Evolutionary conservation across 1,140 invertebrate genomes (phyloP).

Genomic region (Habropoda laboriosa): DNA sequence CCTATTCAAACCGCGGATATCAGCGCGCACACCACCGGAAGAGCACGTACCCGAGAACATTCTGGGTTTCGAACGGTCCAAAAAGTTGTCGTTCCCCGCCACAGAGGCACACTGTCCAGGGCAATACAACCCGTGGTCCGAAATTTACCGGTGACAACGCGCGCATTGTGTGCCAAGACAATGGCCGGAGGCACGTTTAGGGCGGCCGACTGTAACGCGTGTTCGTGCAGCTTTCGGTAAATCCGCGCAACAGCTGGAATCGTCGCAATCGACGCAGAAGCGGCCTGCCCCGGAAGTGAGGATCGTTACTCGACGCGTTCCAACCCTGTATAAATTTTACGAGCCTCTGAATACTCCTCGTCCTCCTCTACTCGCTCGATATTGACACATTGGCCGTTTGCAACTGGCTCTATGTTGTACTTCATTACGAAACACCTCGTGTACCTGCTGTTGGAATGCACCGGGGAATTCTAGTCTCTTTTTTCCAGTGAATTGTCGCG

Average conservation of each 20-base stretch:
- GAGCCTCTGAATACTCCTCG: neutral
- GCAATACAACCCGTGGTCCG: no score
- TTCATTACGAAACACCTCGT: constrained; percentile 13
- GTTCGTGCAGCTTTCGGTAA: constrained; percentile 13
- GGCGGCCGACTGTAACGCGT: constrained; percentile 6
- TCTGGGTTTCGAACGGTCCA: neutral
- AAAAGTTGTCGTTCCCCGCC: neutral
- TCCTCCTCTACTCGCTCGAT: constrained; percentile 21
- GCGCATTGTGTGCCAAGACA: constrained; percentile 28
- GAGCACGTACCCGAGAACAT: no score
- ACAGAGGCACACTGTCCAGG: neutral
- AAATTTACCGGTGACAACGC: constrained; percentile 31
- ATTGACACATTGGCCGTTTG: constrained; percentile 17
- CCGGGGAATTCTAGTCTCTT: no score
- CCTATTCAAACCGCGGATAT: neutral
- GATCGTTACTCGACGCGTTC: constrained; percentile 40
- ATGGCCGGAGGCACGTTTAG: constrained; percentile 10
- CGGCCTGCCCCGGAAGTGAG: constrained; percentile 32
- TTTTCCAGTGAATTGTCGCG: neutral
- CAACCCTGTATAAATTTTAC: constrained; percentile 36
- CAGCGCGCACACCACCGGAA: neutral
- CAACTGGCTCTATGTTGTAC: neutral
- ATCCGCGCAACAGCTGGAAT: constrained; percentile 54
- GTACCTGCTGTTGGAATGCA: neutral
- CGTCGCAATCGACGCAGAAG: constrained; percentile 8